Base-by-base conservation (phyloP, 2,797 vertebrate species). In the Xenentodon cancila region DNA sequence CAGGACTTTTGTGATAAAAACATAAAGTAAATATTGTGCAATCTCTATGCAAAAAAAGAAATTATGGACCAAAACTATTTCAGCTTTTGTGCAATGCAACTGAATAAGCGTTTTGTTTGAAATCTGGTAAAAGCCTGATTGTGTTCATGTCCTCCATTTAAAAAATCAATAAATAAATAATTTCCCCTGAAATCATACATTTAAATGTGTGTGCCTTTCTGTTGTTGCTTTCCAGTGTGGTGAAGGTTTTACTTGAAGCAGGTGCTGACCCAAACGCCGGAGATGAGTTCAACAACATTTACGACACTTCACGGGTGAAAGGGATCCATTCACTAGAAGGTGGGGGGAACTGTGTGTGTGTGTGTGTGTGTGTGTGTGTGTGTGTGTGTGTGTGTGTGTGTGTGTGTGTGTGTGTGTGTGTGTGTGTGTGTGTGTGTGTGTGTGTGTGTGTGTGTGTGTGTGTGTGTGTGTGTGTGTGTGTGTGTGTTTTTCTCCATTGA, bases 311-410 rank as follows among this genome's bases (percentile, higher is more conserved):
- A 9, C 93, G 95, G 75, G 95, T 97, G 58, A 97, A 95, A 71
- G 94, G 95, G 49, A 89, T 97, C 67, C 97, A 99, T 81, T 98
- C 97, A 5, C 85, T 99, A 64, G 96, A 99, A 95, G 97, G 97
- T 99, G 91, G 89, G 91, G 18, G 37, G 4, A 40, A 32, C 30
- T 32, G 2, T 13, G 13, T 40, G 12, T 13, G 51, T 34, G 18
- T 64, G 15, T 40, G 1, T 40, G 2, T 13, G 13, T 40, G 12
- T 13, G 51, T 34, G 18, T 64, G 15, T 40, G 1, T 40, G 2
- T 13, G 13, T 40, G 12, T 13, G 51, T 34, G 18, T 64, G 15
- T 40, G 1, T 40, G 2, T 13, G 13, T 40, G 12, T 13, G 51
- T 34, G 18, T 64, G 15, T 40, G 1, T 40, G 2, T 13, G 13